Conservation (phyloP, 1,140 invertebrate genomes). For the Aphis gossypii region DNA sequence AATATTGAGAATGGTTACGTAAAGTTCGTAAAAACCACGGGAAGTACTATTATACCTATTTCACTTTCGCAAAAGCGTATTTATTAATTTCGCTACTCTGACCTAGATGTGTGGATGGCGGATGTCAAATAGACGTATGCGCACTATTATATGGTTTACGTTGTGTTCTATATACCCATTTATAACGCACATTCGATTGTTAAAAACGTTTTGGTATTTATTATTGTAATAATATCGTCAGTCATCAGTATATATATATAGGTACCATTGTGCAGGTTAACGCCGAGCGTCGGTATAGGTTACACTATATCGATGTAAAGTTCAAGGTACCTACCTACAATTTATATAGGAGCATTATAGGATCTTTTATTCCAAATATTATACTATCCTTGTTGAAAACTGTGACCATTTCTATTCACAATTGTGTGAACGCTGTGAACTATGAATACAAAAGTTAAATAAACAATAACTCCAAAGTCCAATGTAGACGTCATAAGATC, state of each 20-base stretch:
- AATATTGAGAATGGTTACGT: not conserved
- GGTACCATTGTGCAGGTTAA: no score
- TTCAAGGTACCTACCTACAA: not conserved
- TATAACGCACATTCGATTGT: not conserved
- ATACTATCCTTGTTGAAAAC: not conserved
- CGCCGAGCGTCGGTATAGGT: not conserved
- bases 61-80: not conserved
- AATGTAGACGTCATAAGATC: not conserved
- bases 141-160: not conserved
- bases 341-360: not conserved
- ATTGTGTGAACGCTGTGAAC: not conserved
- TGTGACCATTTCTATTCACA: not conserved
- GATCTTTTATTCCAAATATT: conserved; percentile 14
- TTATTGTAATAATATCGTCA: not conserved
- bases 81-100: not conserved
- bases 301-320: not conserved
- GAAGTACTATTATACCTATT: not conserved
- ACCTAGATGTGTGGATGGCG: not conserved
- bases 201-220: not conserved
- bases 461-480: not conserved
- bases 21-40: not conserved
- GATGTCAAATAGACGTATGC: not conserved
- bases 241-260: not conserved
- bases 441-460: not conserved
- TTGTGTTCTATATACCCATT: not conserved